These are phyloP conservation scores for Phymanthus crucifer DNA, from an alignment of 92 coral and sea anemone species.

Conservation along the genomic window DNA sequence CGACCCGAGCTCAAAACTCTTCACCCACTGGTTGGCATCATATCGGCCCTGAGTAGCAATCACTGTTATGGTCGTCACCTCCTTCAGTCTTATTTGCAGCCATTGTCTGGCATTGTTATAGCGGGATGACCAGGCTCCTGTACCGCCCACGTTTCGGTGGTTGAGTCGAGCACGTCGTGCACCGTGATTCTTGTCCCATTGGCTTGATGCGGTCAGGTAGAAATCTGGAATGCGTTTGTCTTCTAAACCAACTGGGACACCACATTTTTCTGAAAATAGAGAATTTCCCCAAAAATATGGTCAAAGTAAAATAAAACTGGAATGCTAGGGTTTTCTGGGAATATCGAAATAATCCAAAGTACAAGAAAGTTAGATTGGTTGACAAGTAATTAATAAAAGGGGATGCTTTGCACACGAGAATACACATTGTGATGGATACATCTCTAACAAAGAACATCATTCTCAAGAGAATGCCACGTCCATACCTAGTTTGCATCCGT, in stretches of 20 bases:
- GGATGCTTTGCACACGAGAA: no score
- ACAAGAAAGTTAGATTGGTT: no score
- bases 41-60: slow-evolving; percentile 85
- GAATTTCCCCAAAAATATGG: background rate
- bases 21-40: slow-evolving; percentile 85
- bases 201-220: slow-evolving; percentile 62
- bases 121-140: slow-evolving; percentile 83
- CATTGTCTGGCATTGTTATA: slow-evolving; percentile 83
- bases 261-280: slow-evolving; percentile 21
- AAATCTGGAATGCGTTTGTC: slow-evolving; percentile 71
- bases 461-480: no score
- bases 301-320: background rate
- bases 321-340: no score
- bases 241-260: slow-evolving; percentile 76
- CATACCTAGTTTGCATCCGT: slow-evolving; percentile 81
- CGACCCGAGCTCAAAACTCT: slow-evolving; percentile 63
- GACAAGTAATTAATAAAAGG: no score
- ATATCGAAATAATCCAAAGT: no score
- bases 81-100: slow-evolving; percentile 71
- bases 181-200: slow-evolving; percentile 74
- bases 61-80: slow-evolving; percentile 57
- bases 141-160: slow-evolving; percentile 62
- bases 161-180: slow-evolving; percentile 74
- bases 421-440: no score
- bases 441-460: no score